A percentile compares a stretch with the other conserved stretches of the same genome.
Conservation (phyloP, 2,113 vertebrate species). For the Chunga burmeisteri region DNA sequence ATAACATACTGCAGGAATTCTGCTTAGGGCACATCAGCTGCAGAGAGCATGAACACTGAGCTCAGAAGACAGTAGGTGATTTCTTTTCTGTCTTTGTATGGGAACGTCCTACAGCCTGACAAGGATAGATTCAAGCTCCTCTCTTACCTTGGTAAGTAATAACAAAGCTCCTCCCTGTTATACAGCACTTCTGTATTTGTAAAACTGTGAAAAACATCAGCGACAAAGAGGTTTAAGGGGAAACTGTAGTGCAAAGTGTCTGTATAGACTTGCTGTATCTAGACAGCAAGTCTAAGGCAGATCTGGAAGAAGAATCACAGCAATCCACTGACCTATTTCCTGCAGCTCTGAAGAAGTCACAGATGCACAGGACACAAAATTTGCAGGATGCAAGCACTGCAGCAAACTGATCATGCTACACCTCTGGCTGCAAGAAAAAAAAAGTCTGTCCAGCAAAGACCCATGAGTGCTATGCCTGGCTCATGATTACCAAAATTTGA, state of each 20-base stretch:
- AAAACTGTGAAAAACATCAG: background rate
- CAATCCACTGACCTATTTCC: background rate
- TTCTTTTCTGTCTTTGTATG: background rate
- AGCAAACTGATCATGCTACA: background rate
- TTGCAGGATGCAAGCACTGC: background rate
- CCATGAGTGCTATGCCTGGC: background rate
- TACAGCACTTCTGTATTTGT: background rate
- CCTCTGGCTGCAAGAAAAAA: background rate
- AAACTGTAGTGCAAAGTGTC: background rate
- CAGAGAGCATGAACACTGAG: constrained; percentile 15
- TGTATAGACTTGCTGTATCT: background rate
- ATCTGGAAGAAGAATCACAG: background rate
- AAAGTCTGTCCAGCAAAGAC: background rate
- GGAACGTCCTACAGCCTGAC: background rate
- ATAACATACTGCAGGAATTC: constrained; percentile 28
- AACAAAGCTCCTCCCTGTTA: background rate
- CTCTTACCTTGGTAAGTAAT: background rate
- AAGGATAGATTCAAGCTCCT: background rate
- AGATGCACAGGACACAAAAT: background rate
- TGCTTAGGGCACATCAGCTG: constrained; percentile 50
- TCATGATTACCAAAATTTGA: background rate
- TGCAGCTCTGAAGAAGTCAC: background rate
- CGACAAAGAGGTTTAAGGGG: background rate
- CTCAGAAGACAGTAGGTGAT: background rate
- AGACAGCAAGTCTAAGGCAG: background rate